These are phyloP conservation scores for Eristalis intricaria DNA, from an alignment of 2,888 invertebrate species.

Conservation along the genomic window DNA sequence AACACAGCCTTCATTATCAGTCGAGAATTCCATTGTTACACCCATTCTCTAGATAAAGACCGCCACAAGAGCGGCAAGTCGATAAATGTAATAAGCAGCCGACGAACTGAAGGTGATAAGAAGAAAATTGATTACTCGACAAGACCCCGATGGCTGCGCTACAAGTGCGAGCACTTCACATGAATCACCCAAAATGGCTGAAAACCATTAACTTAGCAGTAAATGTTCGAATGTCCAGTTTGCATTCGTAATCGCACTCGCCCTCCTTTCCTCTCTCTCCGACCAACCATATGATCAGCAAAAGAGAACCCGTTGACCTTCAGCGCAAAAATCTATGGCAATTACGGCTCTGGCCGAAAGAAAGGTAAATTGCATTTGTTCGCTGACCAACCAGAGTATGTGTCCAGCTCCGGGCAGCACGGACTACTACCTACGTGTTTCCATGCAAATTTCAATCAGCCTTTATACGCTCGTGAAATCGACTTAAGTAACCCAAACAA, in stretches of 20 bases:
- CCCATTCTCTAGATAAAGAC: conserved; percentile 26
- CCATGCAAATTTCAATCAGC: conserved; percentile 60
- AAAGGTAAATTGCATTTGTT: conserved; percentile 28
- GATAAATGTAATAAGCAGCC: conserved; percentile 30
- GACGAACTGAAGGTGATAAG: conserved; percentile 11
- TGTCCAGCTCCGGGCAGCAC: neutral
- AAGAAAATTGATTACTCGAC: conserved; percentile 16
- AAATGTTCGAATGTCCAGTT: neutral
- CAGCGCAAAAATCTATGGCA: conserved; percentile 10
- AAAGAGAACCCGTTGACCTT: conserved; percentile 35
- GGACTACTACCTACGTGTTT: conserved; percentile 31
- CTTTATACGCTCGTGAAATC: conserved; percentile 57
- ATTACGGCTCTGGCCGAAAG: conserved; percentile 5
- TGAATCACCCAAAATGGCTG: neutral
- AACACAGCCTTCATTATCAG: conserved; percentile 4
- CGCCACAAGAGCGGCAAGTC: conserved; percentile 1
- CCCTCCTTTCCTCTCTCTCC: neutral
- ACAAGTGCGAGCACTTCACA: neutral
- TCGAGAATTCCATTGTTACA: conserved; percentile 4
- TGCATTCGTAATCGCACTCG: neutral
- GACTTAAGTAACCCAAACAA: conserved; percentile 43
- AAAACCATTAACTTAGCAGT: neutral
- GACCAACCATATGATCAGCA: neutral
- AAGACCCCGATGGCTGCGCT: neutral
- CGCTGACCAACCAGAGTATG: neutral